Evolutionary conservation across 2,113 vertebrate genomes (phyloP).

Genomic region (Pan troglodytes): NHGRI_mPanTro3-v2.1_pri NC_072398.2:31448501-31449000

Average conservation of each 20-base stretch:
- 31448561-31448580: neutral
- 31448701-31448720: neutral
- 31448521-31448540: neutral
- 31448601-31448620: slow-evolving; percentile 5
- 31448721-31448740: neutral
- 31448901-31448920: neutral
- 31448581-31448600: neutral
- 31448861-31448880: neutral
- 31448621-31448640: neutral
- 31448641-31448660: neutral
- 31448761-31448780: neutral
- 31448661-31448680: neutral
- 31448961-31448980: neutral
- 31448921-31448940: neutral
- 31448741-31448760: neutral
- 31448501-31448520: neutral
- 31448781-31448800: neutral
- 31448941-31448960: neutral
- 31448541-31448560: neutral
- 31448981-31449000: neutral
- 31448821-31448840: neutral
- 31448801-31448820: neutral
- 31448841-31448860: neutral
- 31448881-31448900: neutral
- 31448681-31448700: neutral